Evolutionary conservation across 2,888 invertebrate genomes (phyloP), one percentile per base, ranked within the genome.

Genomic region (Dione vanillae): DNA sequence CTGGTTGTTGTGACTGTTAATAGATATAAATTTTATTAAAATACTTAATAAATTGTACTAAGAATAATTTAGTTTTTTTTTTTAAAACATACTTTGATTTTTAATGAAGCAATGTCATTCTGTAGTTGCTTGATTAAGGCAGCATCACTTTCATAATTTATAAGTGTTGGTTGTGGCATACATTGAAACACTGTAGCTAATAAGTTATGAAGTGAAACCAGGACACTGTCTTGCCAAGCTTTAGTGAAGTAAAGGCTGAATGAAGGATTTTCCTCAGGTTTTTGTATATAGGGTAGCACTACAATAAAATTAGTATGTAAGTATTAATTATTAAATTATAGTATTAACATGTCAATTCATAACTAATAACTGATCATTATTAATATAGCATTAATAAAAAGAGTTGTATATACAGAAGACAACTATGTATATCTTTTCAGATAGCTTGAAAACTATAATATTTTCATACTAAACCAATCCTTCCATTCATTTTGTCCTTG

Each of bases 181-280:
- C 97, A 97, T 94, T 97, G 94, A 78, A 94, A 97, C 74, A 98
- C 96, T 0, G 98, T 97, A 14, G 98, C 97, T 49, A 99, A 92
- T 83, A 99, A 97, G 90, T 99, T 99, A 85, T 98, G 97, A 47
- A 99, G 92, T 0, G 99, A 99, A 1, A 95, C 96, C 68, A 98
- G 91, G 79, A 98, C 95, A 40, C 98, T 98, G 85, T 99, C 99
- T 85, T 98, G 98, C 99, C 99, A 99, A 71, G 97, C 97, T 75
- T 97, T 96, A 10, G 97, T 97, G 88, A 98, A 99, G 89, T 97
- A 98, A 67, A 97, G 94, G 16, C 97, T 95, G 89, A 98, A 99
- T 47, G 95, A 94, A 14, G 97, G 96, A 83, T 97, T 97, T 80
- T 98, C 98, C 87, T 98, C 98, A 0, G 98, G 98, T 85, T 96